Conservation (phyloP, 2,888 invertebrate species). For the Agrotis segetum region DNA sequence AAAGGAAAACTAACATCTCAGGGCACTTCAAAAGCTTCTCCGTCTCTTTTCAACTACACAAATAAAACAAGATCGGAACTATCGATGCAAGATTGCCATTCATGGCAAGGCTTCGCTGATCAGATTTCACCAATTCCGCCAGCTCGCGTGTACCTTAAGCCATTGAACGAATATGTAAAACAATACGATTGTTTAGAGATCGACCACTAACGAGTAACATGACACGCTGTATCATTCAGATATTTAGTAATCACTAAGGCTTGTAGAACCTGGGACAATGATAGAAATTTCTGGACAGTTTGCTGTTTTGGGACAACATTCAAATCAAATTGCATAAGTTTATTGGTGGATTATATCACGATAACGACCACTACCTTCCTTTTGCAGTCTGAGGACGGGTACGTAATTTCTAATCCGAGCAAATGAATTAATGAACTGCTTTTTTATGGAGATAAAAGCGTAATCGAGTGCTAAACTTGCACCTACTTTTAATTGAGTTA, state of each 20-base stretch:
- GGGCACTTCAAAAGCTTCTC: constrained; percentile 15
- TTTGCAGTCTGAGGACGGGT: neutral
- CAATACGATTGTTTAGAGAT: constrained; percentile 60
- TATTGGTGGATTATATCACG: constrained; percentile 4
- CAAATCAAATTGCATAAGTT: neutral
- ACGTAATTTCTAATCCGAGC: constrained; percentile 15
- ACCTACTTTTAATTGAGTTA: constrained; percentile 18
- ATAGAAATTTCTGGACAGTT: constrained; percentile 21
- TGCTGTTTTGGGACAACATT: constrained; percentile 1
- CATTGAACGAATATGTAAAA: constrained; percentile 65
- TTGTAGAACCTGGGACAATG: neutral
- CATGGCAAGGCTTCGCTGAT: constrained; percentile 54
- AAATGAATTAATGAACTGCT: constrained; percentile 28
- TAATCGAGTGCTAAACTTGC: constrained; percentile 19
- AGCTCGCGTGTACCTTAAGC: constrained; percentile 57
- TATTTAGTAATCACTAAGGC: constrained; percentile 39
- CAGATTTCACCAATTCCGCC: constrained; percentile 69
- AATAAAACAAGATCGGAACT: constrained; percentile 45
- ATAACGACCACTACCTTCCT: constrained; percentile 5
- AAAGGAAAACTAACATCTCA: constrained; percentile 44
- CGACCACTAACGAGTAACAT: constrained; percentile 29
- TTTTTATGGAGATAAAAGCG: constrained; percentile 22
- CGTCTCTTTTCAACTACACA: constrained; percentile 41
- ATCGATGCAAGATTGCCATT: constrained; percentile 58
- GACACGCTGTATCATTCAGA: constrained; percentile 28